Percentiles rank a stretch among this genome's conserved stretches.
phyloP scores from a whole-genome alignment of 1,140 invertebrate genomes.

The Papilio polyxenes region DNA sequence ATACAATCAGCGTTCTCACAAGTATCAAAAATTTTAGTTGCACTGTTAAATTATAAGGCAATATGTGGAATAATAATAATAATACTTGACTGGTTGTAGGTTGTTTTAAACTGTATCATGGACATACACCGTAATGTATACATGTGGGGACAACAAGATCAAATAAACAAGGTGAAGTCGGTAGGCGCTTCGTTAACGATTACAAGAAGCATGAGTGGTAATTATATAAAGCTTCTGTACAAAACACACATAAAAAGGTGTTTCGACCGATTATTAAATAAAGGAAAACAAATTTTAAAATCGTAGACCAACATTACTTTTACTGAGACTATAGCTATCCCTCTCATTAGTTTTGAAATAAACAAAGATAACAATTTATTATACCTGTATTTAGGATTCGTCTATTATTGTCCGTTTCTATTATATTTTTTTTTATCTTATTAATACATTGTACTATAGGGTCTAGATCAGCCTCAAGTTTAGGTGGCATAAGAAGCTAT shows the following conservation, averaged over 20 bases:
- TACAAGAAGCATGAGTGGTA: constrained; percentile 57
- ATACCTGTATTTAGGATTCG: too few species aligned
- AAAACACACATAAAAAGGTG: neutral
- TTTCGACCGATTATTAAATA: neutral
- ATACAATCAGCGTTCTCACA: constrained; percentile 86
- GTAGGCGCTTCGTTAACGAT: constrained; percentile 47
- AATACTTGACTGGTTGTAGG: constrained; percentile 49
- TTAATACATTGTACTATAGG: constrained; percentile 42
- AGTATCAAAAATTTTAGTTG: constrained; percentile 45
- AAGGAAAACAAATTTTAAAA: neutral
- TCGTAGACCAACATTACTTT: too few species aligned
- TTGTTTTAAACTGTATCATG: constrained; percentile 81
- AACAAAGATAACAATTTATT: too few species aligned
- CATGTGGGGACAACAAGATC: constrained; percentile 85
- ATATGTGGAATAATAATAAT: neutral
- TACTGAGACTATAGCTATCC: too few species aligned
- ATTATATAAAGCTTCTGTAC: constrained; percentile 20
- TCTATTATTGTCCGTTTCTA: too few species aligned
- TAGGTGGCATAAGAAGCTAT: constrained; percentile 82
- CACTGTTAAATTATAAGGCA: neutral
- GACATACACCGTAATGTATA: constrained; percentile 84
- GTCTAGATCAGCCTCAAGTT: constrained; percentile 62
- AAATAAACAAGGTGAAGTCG: constrained; percentile 57
- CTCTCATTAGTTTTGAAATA: too few species aligned
- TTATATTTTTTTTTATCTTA: too few species aligned